These are phyloP conservation scores for Indicator maculatus DNA, from an alignment of 2,113 vertebrate genomes.

Conservation along the genomic window DNA sequence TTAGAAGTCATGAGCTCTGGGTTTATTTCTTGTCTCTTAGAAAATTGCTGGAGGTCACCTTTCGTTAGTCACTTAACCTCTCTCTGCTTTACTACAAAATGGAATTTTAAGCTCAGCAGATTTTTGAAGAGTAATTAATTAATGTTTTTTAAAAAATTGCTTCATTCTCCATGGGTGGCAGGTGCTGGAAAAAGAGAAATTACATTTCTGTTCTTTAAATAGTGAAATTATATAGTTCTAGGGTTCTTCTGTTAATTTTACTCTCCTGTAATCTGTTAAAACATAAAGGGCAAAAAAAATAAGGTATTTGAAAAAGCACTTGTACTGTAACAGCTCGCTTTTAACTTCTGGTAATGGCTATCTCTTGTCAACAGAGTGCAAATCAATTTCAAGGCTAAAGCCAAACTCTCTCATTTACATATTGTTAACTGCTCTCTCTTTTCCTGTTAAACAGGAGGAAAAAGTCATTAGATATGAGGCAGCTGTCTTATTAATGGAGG, in stretches of 20 bases:
- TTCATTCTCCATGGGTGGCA: not conserved
- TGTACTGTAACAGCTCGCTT: conserved; percentile 29
- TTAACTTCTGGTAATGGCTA: conserved; percentile 56
- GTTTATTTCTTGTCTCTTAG: conserved; percentile 44
- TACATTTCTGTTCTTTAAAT: conserved; percentile 18
- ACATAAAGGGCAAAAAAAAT: not conserved
- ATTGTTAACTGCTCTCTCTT: conserved; percentile 59
- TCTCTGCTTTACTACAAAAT: conserved; percentile 37
- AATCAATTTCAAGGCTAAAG: conserved; percentile 49
- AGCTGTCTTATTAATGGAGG: conserved; percentile 53
- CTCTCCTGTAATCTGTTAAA: conserved; percentile 22
- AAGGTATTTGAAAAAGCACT: conserved; percentile 4
- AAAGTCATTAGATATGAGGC: conserved; percentile 58
- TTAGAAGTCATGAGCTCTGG: conserved; percentile 24
- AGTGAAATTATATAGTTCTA: conserved; percentile 2
- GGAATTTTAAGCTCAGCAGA: conserved; percentile 43
- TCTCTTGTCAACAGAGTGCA: conserved; percentile 59
- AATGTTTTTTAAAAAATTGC: not conserved
- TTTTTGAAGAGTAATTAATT: conserved; percentile 50
- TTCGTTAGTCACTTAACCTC: conserved; percentile 45
- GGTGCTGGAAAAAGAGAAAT: conserved; percentile 18
- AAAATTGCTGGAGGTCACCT: conserved; percentile 59
- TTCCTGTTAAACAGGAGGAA: conserved; percentile 55
- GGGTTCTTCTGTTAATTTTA: not conserved
- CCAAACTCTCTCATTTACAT: conserved; percentile 58